Base-by-base conservation (phyloP, 2,888 invertebrate species). In the Byasa hedistus region DNA sequence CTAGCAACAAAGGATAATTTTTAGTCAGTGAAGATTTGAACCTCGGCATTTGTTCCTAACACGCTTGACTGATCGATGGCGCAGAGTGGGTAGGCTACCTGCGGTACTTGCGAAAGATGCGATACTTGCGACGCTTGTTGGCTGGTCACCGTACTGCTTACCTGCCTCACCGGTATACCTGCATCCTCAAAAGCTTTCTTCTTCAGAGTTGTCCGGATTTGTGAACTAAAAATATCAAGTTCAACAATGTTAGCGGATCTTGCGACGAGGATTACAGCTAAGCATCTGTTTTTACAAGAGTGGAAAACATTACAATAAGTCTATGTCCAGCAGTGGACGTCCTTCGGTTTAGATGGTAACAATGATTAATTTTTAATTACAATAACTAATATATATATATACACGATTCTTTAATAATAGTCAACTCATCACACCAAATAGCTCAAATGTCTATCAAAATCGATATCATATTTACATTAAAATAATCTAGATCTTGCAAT, bases 111-210 rank as follows among this genome's bases (percentile, higher is more conserved):
- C 70, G 84, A 12, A 4, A 61, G 19, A 21, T 44, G 44, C 70
- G 84, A 12, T 8, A 61, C 21, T 52, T 15, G 44, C 44, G 44
- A 19, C 22, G 85, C 76, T 21, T 80, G 82, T 69, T 77, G 82
- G 71, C 84, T 83, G 66, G 90, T 85, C 71, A 92, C 89, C 52
- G 92, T 87, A 75, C 92, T 92, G 83, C 92, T 93, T 76, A 94
- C 93, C 86, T 93, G 93, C 72, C 95, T 91, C 22, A 95, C 94
- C 65, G 96, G 96, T 74, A 97, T 93, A 70, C 97, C 96, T 69
- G 96, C 96, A 79, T 97, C 97, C 82, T 97, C 97, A 81, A 96
- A 97, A 1, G 96, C 96, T 81, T 97, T 97, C 86, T 96, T 97
- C 87, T 96, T 97, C 66, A 97, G 83, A 0, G 96, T 96, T 55